phyloP scores from a whole-genome alignment of 2,797 vertebrate genomes.

The Eulemur mongoz region DNA sequence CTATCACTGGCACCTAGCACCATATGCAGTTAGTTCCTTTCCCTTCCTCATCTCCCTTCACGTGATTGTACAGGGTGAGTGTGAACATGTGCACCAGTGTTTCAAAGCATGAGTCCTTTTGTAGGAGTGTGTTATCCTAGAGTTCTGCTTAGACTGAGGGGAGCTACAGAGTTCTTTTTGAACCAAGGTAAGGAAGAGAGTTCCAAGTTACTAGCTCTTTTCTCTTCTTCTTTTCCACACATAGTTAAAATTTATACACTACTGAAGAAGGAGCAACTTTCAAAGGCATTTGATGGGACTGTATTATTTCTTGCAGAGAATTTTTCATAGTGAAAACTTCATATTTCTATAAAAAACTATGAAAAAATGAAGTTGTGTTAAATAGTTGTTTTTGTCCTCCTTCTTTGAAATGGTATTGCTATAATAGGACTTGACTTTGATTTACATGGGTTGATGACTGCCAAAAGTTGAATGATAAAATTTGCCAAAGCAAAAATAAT shows the following conservation, averaged over 20 bases:
- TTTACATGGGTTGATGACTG: conserved; percentile 64
- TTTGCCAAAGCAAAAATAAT: conserved; percentile 66
- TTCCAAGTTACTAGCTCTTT: background rate
- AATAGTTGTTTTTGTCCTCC: background rate
- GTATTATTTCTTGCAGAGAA: background rate
- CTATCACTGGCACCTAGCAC: background rate
- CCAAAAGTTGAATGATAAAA: conserved; percentile 53
- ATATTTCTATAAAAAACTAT: background rate
- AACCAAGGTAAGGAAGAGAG: background rate
- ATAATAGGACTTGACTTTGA: conserved; percentile 38
- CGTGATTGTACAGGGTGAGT: accelerated
- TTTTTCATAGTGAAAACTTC: background rate
- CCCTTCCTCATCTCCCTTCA: background rate
- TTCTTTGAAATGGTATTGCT: conserved; percentile 51
- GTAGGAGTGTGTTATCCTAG: background rate
- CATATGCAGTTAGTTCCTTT: accelerated
- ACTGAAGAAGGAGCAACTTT: background rate
- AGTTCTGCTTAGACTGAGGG: background rate
- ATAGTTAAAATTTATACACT: background rate
- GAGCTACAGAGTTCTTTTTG: background rate
- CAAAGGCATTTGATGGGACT: background rate
- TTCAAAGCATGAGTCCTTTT: background rate
- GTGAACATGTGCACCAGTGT: accelerated
- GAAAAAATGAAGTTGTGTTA: conserved; percentile 34
- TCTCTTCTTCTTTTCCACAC: background rate